phyloP scores from a whole-genome alignment of 2,113 vertebrate genomes.

The Elaphurus davidianus region DNA sequence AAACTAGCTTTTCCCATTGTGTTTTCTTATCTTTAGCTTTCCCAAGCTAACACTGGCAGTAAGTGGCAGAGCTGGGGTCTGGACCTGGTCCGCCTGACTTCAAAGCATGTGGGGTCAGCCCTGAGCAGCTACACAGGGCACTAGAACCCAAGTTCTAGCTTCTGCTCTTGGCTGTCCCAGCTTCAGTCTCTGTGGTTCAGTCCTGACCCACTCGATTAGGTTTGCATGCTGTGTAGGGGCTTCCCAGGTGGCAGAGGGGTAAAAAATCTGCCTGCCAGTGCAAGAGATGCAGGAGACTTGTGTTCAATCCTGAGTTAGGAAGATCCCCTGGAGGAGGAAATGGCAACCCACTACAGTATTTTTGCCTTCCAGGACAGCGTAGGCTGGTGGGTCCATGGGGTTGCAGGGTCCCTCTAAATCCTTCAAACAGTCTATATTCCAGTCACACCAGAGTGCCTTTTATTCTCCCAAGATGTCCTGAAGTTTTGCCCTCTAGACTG shows the following conservation, averaged over 20 bases:
- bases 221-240: not conserved
- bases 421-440: not conserved
- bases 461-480: not conserved
- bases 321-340: not conserved
- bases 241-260: not conserved
- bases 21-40: not conserved
- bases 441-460: not conserved
- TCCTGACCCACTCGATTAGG: not conserved
- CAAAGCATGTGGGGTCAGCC: not conserved
- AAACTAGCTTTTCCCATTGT: not conserved
- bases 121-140: not conserved
- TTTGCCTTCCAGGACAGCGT: not conserved
- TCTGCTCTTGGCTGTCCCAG: not conserved
- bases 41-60: not conserved
- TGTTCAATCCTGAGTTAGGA: not conserved
- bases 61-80: not conserved
- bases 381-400: not conserved
- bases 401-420: not conserved
- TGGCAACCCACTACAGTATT: not conserved
- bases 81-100: not conserved
- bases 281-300: not conserved
- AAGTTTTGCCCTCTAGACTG: not conserved
- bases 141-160: not conserved
- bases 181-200: not conserved
- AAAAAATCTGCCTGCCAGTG: not conserved